Base-by-base conservation (phyloP, 2,113 vertebrate species). In the Megaceryle maxima region DNA sequence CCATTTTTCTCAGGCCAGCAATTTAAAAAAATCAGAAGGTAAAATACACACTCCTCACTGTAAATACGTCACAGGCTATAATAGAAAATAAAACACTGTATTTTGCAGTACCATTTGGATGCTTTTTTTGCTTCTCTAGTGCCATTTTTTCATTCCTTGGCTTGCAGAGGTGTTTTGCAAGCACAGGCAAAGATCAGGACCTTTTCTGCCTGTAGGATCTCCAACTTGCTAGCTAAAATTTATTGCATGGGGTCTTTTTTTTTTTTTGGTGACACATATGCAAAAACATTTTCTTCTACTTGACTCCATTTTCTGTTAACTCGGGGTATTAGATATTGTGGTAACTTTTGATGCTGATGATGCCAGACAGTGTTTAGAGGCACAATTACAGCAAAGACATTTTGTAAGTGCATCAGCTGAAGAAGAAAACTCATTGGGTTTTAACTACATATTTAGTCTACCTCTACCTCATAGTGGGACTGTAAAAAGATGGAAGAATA, bases 311-410 rank as follows among this genome's bases (percentile, higher is more conserved):
- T 95, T 89, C 88, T 86, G 1, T 91, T 88, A 94, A 72, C 88
- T 39, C 81, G 83, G 79, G n/a, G 50, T 94, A 68, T 80, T 92
- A 83, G 88, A 68, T 83, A 46, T 13, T 72, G 64, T 83, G 87
- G 75, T 83, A 73, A 83, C 75, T 97, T 93, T 95, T 95, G 95
- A 95, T 94, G 89, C 74, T 95, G 94, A 95, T 95, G 92, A 59
- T 96, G 86, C 57, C 94, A 91, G 96, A 94, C 95, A 97, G 37
- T 82, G 96, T 97, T 97, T 97, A 89, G 96, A 94, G 96, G 96
- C 96, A 92, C 92, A 94, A 87, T 95, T 97, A 74, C 77, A 90
- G 91, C 87, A 69, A 64, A 95, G 84, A n/a, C 63, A 73, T 95
- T 90, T 74, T 77, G 74, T 84, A 73, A 87, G 76, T 48, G 1